phyloP scores from a whole-genome alignment of 2,888 invertebrate species.

The Metopia argyrocephala region DNA sequence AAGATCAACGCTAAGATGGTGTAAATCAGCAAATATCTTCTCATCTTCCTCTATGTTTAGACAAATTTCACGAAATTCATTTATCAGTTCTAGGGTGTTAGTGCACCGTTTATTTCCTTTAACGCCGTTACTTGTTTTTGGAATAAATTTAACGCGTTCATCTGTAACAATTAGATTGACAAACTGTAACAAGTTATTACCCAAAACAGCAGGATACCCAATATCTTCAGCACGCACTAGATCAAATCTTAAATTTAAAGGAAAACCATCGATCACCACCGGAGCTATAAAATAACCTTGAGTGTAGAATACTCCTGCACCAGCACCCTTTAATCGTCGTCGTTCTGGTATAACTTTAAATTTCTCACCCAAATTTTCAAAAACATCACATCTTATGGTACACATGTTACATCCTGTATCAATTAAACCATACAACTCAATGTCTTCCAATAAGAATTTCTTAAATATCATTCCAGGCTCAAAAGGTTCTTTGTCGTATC shows the following conservation, averaged over 20 bases:
- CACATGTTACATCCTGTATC: conserved; percentile 25
- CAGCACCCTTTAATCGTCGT: conserved; percentile 35
- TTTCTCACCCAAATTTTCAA: not conserved
- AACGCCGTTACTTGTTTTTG: not conserved
- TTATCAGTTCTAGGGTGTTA: no score
- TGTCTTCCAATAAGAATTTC: not conserved
- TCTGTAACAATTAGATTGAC: conserved; percentile 45
- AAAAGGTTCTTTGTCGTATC: conserved; percentile 29
- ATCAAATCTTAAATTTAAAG: conserved; percentile 41
- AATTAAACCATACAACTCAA: conserved; percentile 5
- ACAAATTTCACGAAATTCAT: no score
- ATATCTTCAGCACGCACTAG: conserved; percentile 46
- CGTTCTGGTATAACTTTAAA: conserved; percentile 22
- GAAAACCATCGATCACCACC: conserved; percentile 38
- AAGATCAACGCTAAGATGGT: not conserved
- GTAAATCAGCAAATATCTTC: not conserved
- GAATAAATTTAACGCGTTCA: conserved; percentile 39
- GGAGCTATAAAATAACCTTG: conserved; percentile 39
- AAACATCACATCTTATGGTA: conserved; percentile 6
- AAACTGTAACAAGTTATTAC: conserved; percentile 48
- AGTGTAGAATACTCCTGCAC: conserved; percentile 41
- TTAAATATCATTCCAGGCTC: conserved; percentile 20
- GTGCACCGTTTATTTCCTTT: not conserved
- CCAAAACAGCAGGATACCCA: conserved; percentile 52
- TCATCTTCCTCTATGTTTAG: no score